Evolutionary conservation across 1,140 invertebrate genomes (phyloP).

Genomic region (Achatina immaculata): DNA sequence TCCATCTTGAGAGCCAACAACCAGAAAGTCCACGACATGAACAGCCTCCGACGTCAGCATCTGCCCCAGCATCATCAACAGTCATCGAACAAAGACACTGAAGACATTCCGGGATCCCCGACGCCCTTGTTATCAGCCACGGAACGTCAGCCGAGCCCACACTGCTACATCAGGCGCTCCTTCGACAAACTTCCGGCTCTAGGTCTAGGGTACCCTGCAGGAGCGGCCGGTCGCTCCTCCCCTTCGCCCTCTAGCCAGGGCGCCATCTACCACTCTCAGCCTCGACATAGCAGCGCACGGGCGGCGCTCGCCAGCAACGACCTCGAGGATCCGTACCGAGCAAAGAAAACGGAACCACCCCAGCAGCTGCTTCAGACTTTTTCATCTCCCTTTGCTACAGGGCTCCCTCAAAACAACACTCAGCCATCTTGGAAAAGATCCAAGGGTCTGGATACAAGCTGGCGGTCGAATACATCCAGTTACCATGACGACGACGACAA

Average conservation of each 20-base stretch:
- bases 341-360: neutral
- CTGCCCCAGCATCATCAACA: neutral
- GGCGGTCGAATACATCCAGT: constrained; percentile 29
- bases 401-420: constrained; percentile 24
- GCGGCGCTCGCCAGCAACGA: constrained; percentile 4
- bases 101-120: constrained; percentile 11
- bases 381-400: constrained; percentile 34
- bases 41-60: neutral
- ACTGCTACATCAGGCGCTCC: constrained; percentile 38
- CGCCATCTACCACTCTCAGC: neutral
- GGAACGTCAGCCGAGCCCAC: neutral
- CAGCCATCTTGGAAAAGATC: constrained; percentile 39
- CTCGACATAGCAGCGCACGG: constrained; percentile 5
- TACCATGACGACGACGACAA: constrained; percentile 54
- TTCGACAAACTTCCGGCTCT: constrained; percentile 37
- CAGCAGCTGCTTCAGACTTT: neutral
- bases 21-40: neutral
- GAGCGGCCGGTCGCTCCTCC: constrained; percentile 7
- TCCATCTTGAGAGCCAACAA: neutral
- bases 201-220: constrained; percentile 33
- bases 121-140: neutral
- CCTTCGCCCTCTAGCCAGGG: neutral
- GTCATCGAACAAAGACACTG: neutral
- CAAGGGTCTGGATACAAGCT: constrained; percentile 37
- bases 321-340: constrained; percentile 14